phyloP scores from a whole-genome alignment of 2,888 invertebrate species.

The Candidula unifasciata region DNA sequence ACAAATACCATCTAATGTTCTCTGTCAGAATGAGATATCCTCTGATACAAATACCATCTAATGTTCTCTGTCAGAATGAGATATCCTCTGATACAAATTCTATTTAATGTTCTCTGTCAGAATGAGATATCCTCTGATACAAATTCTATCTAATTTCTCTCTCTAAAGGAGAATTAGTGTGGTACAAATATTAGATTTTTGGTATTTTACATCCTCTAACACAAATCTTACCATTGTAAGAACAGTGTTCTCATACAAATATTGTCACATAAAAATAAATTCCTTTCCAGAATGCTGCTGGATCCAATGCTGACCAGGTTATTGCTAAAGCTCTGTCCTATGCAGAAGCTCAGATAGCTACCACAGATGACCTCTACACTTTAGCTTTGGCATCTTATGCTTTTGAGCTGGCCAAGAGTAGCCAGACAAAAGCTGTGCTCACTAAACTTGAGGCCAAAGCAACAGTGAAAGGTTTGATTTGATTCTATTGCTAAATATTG shows the following conservation, averaged over 20 bases:
- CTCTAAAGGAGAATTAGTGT: too few relatives aligned
- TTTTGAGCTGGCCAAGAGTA: constrained; percentile 67
- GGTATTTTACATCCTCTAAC: too few relatives aligned
- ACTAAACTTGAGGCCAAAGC: constrained; percentile 62
- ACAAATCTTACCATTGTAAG: too few relatives aligned
- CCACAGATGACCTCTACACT: constrained; percentile 70
- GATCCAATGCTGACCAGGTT: constrained; percentile 45
- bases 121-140: too few relatives aligned
- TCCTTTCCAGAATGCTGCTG: constrained; percentile 3
- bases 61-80: too few relatives aligned
- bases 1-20: not conserved
- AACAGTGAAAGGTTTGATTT: constrained; percentile 61
- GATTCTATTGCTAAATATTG: too few relatives aligned
- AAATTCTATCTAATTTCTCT: too few relatives aligned
- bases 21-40: not conserved
- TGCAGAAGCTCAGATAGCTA: constrained; percentile 71
- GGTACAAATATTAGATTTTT: too few relatives aligned
- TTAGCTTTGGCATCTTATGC: constrained; percentile 74
- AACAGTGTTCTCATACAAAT: too few relatives aligned
- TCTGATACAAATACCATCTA: too few relatives aligned
- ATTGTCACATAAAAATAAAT: not conserved
- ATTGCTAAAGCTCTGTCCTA: constrained; percentile 68
- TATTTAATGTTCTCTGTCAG: too few relatives aligned
- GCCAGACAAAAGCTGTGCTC: constrained; percentile 58
- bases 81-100: too few relatives aligned